Percentiles rank a stretch among this genome's conserved stretches.
phyloP scores from a whole-genome alignment of 2,113 vertebrate genomes.

The Ifrita kowaldi region DNA sequence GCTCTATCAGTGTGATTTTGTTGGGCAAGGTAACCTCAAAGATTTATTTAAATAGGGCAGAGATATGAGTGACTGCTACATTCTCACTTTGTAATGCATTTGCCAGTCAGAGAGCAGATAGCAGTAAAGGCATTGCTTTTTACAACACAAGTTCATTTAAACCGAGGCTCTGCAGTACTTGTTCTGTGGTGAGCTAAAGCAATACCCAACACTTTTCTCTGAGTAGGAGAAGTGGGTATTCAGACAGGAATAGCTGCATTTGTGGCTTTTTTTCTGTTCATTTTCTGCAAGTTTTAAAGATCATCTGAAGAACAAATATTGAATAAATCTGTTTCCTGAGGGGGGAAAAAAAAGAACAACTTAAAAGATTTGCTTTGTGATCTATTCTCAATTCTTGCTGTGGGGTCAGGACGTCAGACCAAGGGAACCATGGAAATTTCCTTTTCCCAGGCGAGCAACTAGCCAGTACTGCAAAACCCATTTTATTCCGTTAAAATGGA shows the following conservation, averaged over 20 bases:
- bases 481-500: not conserved
- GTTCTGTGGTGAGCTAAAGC: not conserved
- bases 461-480: not conserved
- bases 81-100: not conserved
- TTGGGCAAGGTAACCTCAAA: conserved; percentile 41
- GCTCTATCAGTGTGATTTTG: not conserved
- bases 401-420: not conserved
- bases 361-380: not conserved
- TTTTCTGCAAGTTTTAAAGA: not conserved
- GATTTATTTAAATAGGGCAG: conserved; percentile 37
- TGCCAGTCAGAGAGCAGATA: not conserved
- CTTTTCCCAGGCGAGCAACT: not conserved
- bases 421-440: conserved; percentile 10
- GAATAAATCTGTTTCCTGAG: not conserved
- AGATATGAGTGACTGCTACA: not conserved
- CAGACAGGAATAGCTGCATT: not conserved
- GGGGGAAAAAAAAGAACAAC: not conserved
- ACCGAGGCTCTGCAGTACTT: not conserved
- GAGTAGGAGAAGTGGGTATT: not conserved
- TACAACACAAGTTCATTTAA: not conserved
- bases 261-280: not conserved
- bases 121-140: not conserved
- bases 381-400: not conserved
- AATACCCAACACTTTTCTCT: not conserved
- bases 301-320: not conserved